phyloP scores from a whole-genome alignment of 2,797 vertebrate genomes.

The Rhinella marina region DNA sequence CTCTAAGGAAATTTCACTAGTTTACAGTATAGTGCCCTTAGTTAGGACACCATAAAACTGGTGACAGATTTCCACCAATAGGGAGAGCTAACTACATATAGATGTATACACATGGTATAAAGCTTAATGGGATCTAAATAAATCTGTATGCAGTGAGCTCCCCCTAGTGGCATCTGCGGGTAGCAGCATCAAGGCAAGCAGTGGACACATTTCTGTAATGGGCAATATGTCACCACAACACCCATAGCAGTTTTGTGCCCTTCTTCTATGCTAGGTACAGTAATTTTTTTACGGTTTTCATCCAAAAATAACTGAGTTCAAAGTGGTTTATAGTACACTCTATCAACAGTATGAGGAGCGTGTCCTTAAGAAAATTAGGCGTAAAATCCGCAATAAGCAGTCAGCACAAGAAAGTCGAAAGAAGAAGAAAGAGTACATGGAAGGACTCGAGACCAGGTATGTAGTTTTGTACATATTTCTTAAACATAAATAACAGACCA shows the following conservation, averaged over 20 bases:
- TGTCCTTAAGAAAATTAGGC: slow-evolving; percentile 91
- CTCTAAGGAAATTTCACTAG: no score
- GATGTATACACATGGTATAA: no score
- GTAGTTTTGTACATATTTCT: neutral
- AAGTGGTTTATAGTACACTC: neutral
- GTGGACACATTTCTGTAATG: neutral
- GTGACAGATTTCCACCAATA: no score
- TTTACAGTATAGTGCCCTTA: no score
- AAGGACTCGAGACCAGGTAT: slow-evolving; percentile 88
- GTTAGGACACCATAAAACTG: no score
- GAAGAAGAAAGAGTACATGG: slow-evolving; percentile 94
- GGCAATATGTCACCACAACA: neutral
- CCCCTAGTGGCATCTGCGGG: no score
- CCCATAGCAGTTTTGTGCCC: neutral
- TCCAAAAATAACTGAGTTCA: neutral
- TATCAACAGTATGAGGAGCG: slow-evolving; percentile 85
- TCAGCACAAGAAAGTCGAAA: slow-evolving; percentile 95
- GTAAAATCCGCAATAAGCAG: slow-evolving; percentile 96
- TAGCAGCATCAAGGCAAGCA: neutral
- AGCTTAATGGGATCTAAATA: no score
- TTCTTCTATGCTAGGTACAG: neutral
- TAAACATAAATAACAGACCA: neutral
- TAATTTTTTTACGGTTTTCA: neutral
- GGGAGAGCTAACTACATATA: no score
- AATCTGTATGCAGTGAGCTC: no score